Percentiles rank a stretch among this genome's conserved stretches.
phyloP scores from a whole-genome alignment of 2,888 invertebrate species.

The Sinopyrophorus schimmeli region DNA sequence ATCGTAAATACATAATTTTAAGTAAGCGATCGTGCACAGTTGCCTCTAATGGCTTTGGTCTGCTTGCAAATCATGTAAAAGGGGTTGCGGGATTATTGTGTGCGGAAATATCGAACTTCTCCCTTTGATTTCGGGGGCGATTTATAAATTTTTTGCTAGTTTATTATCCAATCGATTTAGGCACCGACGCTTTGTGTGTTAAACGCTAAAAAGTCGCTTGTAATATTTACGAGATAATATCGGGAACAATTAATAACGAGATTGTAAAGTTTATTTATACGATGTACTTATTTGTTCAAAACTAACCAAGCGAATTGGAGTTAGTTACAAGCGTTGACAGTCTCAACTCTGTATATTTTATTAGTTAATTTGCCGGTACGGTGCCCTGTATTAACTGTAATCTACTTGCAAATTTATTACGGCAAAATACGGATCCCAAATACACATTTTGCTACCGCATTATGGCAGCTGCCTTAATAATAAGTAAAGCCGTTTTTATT shows the following conservation, averaged over 20 bases:
- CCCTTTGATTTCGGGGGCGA: too few relatives aligned
- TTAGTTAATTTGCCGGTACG: slow-evolving; percentile 49
- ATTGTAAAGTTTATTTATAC: slow-evolving; percentile 25
- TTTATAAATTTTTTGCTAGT: too few relatives aligned
- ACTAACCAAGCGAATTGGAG: slow-evolving; percentile 37
- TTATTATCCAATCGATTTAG: too few relatives aligned
- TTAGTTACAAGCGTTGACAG: slow-evolving; percentile 42
- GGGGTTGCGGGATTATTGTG: neutral
- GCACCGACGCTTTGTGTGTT: too few relatives aligned
- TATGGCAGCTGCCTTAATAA: slow-evolving; percentile 14
- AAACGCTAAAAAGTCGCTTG: too few relatives aligned
- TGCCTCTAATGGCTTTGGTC: slow-evolving; percentile 24
- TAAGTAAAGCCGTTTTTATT: too few relatives aligned
- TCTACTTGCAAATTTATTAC: slow-evolving; percentile 49
- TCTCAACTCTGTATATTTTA: slow-evolving; percentile 46
- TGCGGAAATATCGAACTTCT: too few relatives aligned
- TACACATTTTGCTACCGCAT: slow-evolving; percentile 27
- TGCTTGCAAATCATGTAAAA: slow-evolving; percentile 16
- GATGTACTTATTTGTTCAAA: slow-evolving; percentile 34
- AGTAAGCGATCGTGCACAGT: too few relatives aligned
- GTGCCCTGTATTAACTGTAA: slow-evolving; percentile 47
- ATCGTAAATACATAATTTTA: too few relatives aligned
- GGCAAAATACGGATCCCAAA: slow-evolving; percentile 36
- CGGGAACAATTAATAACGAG: neutral
- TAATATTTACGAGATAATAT: too few relatives aligned